Evolutionary conservation across 2,113 vertebrate genomes (phyloP), one percentile per base, ranked within the genome.

Genomic region (Leptobrachium leishanense): DNA sequence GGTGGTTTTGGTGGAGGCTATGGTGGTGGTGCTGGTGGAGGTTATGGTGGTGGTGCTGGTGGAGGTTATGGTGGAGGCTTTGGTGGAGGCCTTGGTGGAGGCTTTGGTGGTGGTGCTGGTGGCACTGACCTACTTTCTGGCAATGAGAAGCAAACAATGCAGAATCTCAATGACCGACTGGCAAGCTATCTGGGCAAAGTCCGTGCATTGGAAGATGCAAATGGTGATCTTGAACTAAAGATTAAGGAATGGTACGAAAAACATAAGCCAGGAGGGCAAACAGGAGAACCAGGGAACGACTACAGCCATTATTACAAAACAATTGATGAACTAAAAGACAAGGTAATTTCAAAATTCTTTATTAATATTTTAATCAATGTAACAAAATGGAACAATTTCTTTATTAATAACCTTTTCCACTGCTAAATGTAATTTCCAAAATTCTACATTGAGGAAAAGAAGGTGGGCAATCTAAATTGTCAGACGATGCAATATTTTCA

Each of bases 121-220:
- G 84, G 79, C 0, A 88, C 88, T 39, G 70, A 73, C 4, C 80
- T 91, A 40, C 83, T 90, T 1, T 85, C 87, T 0, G 88, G 87
- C 55, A 89, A 85, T 0, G 94, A 96, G 12, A 97, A 97, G 82
- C 95, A 95, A 79, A 94, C 95, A 83, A 96, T 97, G 95, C 95
- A 97, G 91, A 94, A 93, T 82, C 95, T 97, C 82, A 97, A 97
- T 66, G 93, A 68, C 86, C 95, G 95, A 3, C 88, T 97, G 84
- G 95, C 95, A 7, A 95, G 82, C 86, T 94, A 92, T 83, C 83
- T 92, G 88, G 91, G 94, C 75, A 92, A 95, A 87, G 89, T 94
- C 43, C 90, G 84, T 12, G 81, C 90, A 5, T 86, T 95, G 86
- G 93, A 94, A 84, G 86, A 86, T 79, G 90, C 92, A 84, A 95